phyloP scores from a whole-genome alignment of 1,140 invertebrate genomes.

The Drosophila chauvacae region DNA sequence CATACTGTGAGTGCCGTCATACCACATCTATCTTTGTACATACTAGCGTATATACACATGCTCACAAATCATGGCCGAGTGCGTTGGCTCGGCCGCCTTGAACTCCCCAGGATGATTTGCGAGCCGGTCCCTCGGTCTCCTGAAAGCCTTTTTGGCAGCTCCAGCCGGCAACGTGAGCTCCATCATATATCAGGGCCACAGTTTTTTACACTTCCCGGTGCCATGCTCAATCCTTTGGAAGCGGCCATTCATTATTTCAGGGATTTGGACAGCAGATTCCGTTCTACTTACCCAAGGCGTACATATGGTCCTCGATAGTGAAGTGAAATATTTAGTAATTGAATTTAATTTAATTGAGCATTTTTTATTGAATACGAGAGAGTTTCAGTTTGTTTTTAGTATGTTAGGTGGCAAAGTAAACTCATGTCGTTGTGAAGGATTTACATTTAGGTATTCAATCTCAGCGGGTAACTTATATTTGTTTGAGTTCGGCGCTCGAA shows the following conservation, averaged over 20 bases:
- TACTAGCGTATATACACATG: not conserved
- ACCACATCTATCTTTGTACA: not conserved
- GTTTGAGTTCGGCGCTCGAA: too few relatives aligned
- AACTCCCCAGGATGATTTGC: constrained; percentile 60
- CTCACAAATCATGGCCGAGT: constrained; percentile 45
- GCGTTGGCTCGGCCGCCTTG: constrained; percentile 52
- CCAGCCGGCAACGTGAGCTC: constrained; percentile 36
- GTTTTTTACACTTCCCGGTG: constrained; percentile 4
- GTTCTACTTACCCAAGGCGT: constrained; percentile 2
- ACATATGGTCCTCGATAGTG: not conserved
- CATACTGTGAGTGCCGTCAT: constrained; percentile 92
- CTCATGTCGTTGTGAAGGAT: too few relatives aligned
- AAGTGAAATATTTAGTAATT: not conserved
- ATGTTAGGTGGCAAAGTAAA: not conserved
- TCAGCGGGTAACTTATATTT: too few relatives aligned
- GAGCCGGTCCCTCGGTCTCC: constrained; percentile 34
- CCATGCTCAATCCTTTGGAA: constrained; percentile 10
- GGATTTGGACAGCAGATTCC: constrained; percentile 1
- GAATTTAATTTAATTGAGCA: not conserved
- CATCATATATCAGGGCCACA: constrained; percentile 27
- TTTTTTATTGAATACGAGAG: not conserved
- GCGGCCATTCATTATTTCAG: constrained; percentile 24
- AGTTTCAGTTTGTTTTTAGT: not conserved
- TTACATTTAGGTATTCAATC: too few relatives aligned
- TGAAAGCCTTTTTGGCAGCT: constrained; percentile 71